Conservation (phyloP, 1,140 invertebrate genomes). For the Hesperophylax magnus region DNA sequence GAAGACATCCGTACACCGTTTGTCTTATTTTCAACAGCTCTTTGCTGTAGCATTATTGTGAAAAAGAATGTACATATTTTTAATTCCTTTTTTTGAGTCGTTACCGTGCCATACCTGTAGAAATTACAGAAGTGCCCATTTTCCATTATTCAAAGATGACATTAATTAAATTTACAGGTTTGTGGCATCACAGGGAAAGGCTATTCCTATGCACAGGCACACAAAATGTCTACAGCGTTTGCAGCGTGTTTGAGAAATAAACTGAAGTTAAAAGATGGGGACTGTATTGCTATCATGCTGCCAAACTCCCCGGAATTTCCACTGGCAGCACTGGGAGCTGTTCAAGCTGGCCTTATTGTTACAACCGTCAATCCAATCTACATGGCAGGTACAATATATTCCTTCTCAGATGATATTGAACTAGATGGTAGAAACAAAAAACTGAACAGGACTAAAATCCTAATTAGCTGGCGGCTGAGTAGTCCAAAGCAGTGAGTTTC, state of each 20-base stretch:
- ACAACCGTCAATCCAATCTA: constrained; percentile 88
- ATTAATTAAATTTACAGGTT: constrained; percentile 69
- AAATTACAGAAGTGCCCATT: no score
- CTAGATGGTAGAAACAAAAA: no score
- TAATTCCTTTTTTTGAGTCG: no score
- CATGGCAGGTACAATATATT: constrained; percentile 74
- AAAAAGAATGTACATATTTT: no score
- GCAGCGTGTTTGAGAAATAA: constrained; percentile 77
- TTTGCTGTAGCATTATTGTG: no score
- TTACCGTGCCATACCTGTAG: no score
- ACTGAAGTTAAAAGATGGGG: constrained; percentile 78
- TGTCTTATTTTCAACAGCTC: no score
- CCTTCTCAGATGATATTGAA: no score
- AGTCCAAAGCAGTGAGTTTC: no score
- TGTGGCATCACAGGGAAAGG: constrained; percentile 79
- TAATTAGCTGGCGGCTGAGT: no score
- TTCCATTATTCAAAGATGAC: not conserved
- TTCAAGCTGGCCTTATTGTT: constrained; percentile 79
- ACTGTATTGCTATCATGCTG: constrained; percentile 79
- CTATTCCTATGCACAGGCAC: constrained; percentile 79
- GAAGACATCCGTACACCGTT: no score
- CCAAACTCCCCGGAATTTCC: constrained; percentile 86
- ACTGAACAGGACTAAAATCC: no score
- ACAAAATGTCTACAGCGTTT: constrained; percentile 75
- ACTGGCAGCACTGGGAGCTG: constrained; percentile 76